Evolutionary conservation across 1,140 invertebrate species (phyloP).

Genomic region (Plodia interpunctella): DNA sequence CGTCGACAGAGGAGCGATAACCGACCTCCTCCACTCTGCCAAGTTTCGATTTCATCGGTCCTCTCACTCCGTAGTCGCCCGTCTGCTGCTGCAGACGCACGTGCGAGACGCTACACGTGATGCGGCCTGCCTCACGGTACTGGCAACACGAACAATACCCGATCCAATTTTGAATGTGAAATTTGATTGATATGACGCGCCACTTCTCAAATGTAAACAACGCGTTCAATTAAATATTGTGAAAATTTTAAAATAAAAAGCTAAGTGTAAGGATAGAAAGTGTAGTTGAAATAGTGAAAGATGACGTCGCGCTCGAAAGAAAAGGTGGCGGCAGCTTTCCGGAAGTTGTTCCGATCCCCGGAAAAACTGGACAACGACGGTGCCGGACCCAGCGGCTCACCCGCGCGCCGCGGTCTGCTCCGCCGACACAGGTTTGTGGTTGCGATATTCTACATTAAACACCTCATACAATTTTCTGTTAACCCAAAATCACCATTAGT

Average conservation of each 20-base stretch:
- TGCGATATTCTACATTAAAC: neutral
- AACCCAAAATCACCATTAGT: too few species aligned
- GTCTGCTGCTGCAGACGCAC: constrained; percentile 34
- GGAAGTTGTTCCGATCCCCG: constrained; percentile 85
- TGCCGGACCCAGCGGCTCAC: constrained; percentile 78
- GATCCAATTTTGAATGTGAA: constrained; percentile 43
- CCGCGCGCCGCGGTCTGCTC: constrained; percentile 78
- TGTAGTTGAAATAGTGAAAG: constrained; percentile 38
- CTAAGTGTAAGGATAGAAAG: constrained; percentile 41
- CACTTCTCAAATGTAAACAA: constrained; percentile 24
- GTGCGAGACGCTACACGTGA: constrained; percentile 43
- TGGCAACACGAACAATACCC: constrained; percentile 22
- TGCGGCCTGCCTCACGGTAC: constrained; percentile 32
- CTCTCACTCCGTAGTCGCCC: constrained; percentile 57
- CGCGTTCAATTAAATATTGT: constrained; percentile 30
- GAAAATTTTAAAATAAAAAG: constrained; percentile 35
- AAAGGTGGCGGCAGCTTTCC: constrained; percentile 84
- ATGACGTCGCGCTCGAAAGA: constrained; percentile 87
- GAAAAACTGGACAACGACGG: constrained; percentile 82
- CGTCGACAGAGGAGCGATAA: constrained; percentile 44
- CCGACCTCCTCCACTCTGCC: constrained; percentile 50
- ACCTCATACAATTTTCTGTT: too few species aligned
- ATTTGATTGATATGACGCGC: constrained; percentile 41
- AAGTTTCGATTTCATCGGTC: constrained; percentile 56
- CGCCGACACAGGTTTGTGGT: constrained; percentile 64